Conservation (phyloP, 2,888 invertebrate genomes). For the Tubulanus polymorphus region DNA sequence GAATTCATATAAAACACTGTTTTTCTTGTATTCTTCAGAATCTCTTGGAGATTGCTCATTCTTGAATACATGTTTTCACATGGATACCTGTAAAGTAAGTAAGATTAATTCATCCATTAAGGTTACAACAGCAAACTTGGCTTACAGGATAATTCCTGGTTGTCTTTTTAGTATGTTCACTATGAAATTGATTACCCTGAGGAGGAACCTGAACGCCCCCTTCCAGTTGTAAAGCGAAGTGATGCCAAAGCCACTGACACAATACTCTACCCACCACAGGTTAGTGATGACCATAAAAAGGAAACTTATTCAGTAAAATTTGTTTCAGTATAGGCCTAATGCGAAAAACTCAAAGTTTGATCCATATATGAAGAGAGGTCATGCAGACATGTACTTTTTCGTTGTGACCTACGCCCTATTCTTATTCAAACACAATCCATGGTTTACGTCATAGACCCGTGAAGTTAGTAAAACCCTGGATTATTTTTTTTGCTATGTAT, state of each 20-base stretch:
- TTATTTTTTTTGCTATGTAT: too few relatives aligned
- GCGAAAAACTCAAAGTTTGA: too few relatives aligned
- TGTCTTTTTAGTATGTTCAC: slow-evolving; percentile 75
- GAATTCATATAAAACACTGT: background rate
- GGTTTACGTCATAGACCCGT: too few relatives aligned
- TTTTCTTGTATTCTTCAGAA: slow-evolving; percentile 57
- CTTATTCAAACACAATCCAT: too few relatives aligned
- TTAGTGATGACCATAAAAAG: too few relatives aligned
- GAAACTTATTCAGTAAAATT: too few relatives aligned
- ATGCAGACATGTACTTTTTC: too few relatives aligned
- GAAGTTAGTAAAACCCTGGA: too few relatives aligned
- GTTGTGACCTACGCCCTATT: too few relatives aligned
- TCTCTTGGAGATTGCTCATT: slow-evolving; percentile 95
- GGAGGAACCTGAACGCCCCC: slow-evolving; percentile 19
- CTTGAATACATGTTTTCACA: slow-evolving; percentile 96
- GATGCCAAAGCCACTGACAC: slow-evolving; percentile 21
- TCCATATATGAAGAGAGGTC: too few relatives aligned
- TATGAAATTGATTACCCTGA: slow-evolving; percentile 79
- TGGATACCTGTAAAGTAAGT: slow-evolving; percentile 87
- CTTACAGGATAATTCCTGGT: background rate
- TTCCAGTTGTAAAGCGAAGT: slow-evolving; percentile 21
- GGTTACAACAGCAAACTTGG: background rate
- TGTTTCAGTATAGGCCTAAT: too few relatives aligned
- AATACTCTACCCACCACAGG: slow-evolving; percentile 49
- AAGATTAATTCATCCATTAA: background rate